Evolutionary conservation across 2,888 invertebrate species (phyloP).

Genomic region (Melanostoma mellinum): DNA sequence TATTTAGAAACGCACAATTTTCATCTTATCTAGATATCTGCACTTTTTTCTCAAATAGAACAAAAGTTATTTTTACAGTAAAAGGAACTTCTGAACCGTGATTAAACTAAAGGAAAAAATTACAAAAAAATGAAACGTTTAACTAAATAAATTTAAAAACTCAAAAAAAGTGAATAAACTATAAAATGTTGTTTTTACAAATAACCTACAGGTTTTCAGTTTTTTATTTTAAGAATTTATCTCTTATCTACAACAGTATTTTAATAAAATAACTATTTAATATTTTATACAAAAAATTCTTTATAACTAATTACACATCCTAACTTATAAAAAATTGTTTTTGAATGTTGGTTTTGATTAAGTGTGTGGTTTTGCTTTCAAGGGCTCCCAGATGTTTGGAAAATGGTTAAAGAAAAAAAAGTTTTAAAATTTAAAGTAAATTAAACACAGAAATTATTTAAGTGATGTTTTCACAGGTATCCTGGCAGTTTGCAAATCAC

Average conservation of each 20-base stretch:
- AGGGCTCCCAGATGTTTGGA: too few relatives aligned
- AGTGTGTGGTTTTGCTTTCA: slow-evolving; percentile 20
- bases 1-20: slow-evolving; percentile 41
- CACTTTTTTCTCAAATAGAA: background rate
- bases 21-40: background rate
- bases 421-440: background rate
- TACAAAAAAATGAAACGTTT: slow-evolving; percentile 8
- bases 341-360: background rate
- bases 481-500: slow-evolving; percentile 45
- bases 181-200: slow-evolving; percentile 17
- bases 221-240: slow-evolving; percentile 10
- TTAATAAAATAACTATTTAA: slow-evolving; percentile 35
- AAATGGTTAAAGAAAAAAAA: background rate
- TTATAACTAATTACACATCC: slow-evolving; percentile 59
- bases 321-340: slow-evolving; percentile 46
- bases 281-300: slow-evolving; percentile 67
- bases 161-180: slow-evolving; percentile 38
- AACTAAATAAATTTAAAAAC: slow-evolving; percentile 1
- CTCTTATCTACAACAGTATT: slow-evolving; percentile 51
- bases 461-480: slow-evolving; percentile 8
- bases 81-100: slow-evolving; percentile 68
- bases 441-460: background rate
- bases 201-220: slow-evolving; percentile 51
- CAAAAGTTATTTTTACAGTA: slow-evolving; percentile 16
- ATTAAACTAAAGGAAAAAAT: slow-evolving; percentile 22